These are phyloP conservation scores for Mellilla xanthometata DNA, from an alignment of 2,888 invertebrate species.

Conservation along the genomic window DNA sequence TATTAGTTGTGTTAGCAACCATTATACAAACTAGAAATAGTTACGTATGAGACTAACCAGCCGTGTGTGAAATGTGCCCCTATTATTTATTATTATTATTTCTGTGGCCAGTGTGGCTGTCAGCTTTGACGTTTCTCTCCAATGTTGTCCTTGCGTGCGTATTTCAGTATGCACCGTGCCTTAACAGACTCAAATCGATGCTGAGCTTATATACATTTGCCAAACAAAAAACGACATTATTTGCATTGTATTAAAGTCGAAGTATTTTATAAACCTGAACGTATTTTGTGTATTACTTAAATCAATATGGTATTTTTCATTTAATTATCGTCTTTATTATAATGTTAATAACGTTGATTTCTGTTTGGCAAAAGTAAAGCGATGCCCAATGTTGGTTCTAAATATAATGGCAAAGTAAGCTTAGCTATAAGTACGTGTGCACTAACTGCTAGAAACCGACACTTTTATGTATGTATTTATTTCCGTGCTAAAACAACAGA, in stretches of 20 bases:
- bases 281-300: no score
- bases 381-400: neutral
- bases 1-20: no score
- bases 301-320: no score
- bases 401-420: constrained; percentile 8
- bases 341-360: neutral
- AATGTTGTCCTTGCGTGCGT: constrained; percentile 9
- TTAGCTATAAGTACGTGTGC: constrained; percentile 60
- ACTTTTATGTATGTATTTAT: constrained; percentile 46
- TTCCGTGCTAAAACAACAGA: constrained; percentile 52
- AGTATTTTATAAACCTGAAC: no score
- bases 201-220: neutral
- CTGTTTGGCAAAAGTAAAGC: neutral
- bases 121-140: constrained; percentile 1
- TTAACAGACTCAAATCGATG: neutral
- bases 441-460: constrained; percentile 72
- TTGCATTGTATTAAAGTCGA: no score
- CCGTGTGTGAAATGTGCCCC: no score
- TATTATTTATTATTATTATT: no score
- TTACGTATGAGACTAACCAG: no score
- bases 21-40: no score
- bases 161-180: constrained; percentile 12
- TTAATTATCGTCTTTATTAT: neutral
- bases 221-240: neutral
- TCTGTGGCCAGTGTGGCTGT: constrained; percentile 2